phyloP scores from a whole-genome alignment of 1,140 invertebrate genomes.

The Drosophila lini region DNA sequence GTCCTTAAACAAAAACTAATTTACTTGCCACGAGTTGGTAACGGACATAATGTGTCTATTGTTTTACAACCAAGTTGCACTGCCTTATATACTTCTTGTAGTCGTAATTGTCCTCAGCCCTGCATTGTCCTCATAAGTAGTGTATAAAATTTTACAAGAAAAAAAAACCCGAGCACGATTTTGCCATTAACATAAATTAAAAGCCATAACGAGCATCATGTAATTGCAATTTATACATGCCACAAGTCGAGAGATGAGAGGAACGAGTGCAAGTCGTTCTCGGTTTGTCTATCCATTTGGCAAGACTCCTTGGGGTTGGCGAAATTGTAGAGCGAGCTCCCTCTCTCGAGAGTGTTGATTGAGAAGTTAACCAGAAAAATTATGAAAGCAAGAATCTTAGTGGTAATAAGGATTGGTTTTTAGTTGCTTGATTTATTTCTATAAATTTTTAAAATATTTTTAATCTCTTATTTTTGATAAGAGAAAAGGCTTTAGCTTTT shows the following conservation, averaged over 20 bases:
- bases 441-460: not conserved
- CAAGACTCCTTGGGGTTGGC: not conserved
- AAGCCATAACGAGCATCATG: slow-evolving; percentile 76
- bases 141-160: slow-evolving; percentile 18
- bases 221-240: slow-evolving; percentile 77
- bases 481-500: not conserved
- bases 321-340: not conserved
- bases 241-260: slow-evolving; percentile 24
- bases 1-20: slow-evolving; percentile 48
- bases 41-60: slow-evolving; percentile 37
- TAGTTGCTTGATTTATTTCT: not conserved
- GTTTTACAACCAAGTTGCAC: slow-evolving; percentile 48
- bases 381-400: not conserved
- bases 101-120: slow-evolving; percentile 27
- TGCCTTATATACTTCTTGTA: slow-evolving; percentile 30
- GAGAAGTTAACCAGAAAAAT: not conserved
- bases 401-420: not conserved
- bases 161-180: slow-evolving; percentile 65
- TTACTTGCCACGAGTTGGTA: slow-evolving; percentile 53
- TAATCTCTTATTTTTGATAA: not conserved
- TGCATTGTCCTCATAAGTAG: slow-evolving; percentile 27
- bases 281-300: slow-evolving; percentile 31
- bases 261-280: slow-evolving; percentile 1
- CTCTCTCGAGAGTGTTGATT: not conserved
- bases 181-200: slow-evolving; percentile 79